Evolutionary conservation across 2,888 invertebrate species (phyloP).

Genomic region (Cremastinae sp.): DNA sequence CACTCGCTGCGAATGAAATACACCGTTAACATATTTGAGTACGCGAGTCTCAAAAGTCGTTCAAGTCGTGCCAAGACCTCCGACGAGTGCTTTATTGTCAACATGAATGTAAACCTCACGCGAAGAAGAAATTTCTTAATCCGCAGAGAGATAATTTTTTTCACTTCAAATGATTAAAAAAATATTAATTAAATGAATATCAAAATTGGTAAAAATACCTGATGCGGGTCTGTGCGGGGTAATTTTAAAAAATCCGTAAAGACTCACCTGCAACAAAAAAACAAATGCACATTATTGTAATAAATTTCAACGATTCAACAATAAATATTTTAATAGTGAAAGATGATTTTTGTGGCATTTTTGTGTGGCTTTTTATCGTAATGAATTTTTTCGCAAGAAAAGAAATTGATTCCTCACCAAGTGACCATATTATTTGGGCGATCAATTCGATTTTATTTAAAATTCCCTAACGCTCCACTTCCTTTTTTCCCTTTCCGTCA

Average conservation of each 20-base stretch:
- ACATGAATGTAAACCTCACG: too few species aligned
- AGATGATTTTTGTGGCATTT: too few species aligned
- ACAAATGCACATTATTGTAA: constrained; percentile 23
- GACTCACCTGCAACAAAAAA: constrained; percentile 57
- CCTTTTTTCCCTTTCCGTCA: not conserved
- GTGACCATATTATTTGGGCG: too few species aligned
- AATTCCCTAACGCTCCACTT: not conserved
- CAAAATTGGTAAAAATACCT: constrained; percentile 4
- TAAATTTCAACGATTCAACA: constrained; percentile 18
- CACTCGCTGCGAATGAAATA: constrained; percentile 8
- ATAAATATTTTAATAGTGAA: too few species aligned
- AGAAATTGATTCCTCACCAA: too few species aligned
- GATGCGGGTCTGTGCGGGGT: too few species aligned
- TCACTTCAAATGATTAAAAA: too few species aligned
- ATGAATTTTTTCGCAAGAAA: too few species aligned
- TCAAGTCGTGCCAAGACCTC: not conserved
- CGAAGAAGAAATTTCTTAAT: too few species aligned
- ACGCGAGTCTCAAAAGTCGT: not conserved
- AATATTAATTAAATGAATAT: too few species aligned
- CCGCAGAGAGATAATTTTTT: too few species aligned
- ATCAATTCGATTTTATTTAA: constrained; percentile 2
- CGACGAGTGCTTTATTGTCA: not conserved
- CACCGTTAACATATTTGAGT: constrained; percentile 1
- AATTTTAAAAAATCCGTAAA: constrained; percentile 10
- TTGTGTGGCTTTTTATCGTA: too few species aligned